Base-by-base conservation (phyloP, 2,797 vertebrate genomes). In the Poeciliopsis presidionis region DNA sequence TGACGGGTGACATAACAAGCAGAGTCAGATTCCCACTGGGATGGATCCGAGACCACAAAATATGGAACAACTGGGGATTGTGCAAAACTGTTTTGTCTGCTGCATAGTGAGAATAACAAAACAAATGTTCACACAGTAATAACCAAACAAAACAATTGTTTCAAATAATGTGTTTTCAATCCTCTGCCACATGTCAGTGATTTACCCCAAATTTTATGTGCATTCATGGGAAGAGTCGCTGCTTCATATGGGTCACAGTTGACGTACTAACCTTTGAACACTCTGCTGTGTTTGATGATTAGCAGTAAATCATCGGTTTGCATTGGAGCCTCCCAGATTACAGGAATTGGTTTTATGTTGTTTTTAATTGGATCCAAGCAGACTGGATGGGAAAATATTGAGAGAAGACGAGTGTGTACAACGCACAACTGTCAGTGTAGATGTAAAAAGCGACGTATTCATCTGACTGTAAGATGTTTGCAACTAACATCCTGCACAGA, bases 351-450 rank as follows among this genome's bases (percentile, higher is more conserved):
- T 92, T 88, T 89, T 81, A 87, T 87, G 86, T 83, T 81, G 77
- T 78, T 33, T 86, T 83, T 90, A 90, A 94, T 90, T 87, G 77
- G 73, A 89, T 88, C 87, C 90, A 90, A 93, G 91, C 89, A 90
- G 46, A 28, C 30, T 70, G 67, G 73, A 84, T 88, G 84, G 80
- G 81, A 88, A 89, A 81, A 77, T 73, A 75, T 79, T 73, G 86
- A 76, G 70, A 73, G 86, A 81, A 75, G 53, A 36, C 78, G 71
- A 80, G 80, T 61, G 84, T 57, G 45, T 87, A 46, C 74, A 84
- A 65, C 69, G 36, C 63, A 53, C 12, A 63, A 74, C 86, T 77
- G 83, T 70, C 81, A 78, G 70, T 70, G 41, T 88, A 46, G 46
- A 57, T 53, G 12, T 78, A 57, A 84, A 73, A 85, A 86, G 77